Evolutionary conservation across 37 sponge, comb jelly and placozoan genomes (phyloP).

Genomic region (Halisarca cf. caerulea): DNA sequence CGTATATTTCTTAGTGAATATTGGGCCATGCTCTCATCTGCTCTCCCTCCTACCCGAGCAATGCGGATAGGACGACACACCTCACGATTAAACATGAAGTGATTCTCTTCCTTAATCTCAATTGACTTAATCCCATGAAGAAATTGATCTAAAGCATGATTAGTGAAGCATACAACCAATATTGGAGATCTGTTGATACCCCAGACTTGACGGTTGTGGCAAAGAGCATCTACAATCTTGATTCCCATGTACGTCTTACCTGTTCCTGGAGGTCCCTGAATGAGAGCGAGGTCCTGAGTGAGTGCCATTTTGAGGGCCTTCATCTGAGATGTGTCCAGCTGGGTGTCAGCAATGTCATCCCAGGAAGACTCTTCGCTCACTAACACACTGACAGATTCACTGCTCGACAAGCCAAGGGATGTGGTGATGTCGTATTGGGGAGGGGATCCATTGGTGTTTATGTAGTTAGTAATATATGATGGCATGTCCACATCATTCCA

Average conservation of each 20-base stretch:
- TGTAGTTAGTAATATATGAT: slow-evolving; percentile 11
- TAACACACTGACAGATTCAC: slow-evolving; percentile 11
- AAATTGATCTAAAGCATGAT: slow-evolving; percentile 98
- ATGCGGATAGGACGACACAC: not conserved
- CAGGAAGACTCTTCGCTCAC: slow-evolving; percentile 30
- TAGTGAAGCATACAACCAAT: slow-evolving; percentile 88
- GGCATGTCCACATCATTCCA: slow-evolving; percentile 21
- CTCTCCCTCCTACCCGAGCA: slow-evolving; percentile 6
- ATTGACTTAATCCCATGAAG: slow-evolving; percentile 60
- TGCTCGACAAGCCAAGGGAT: not conserved
- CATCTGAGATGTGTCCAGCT: slow-evolving; percentile 75
- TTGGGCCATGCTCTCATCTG: not conserved
- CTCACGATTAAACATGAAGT: slow-evolving; percentile 10
- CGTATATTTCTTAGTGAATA: not conserved
- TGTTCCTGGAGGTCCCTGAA: slow-evolving; percentile 98
- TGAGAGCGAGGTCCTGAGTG: slow-evolving; percentile 82
- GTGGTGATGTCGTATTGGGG: slow-evolving; percentile 1
- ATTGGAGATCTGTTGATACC: slow-evolving; percentile 61
- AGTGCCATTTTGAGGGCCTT: slow-evolving; percentile 72
- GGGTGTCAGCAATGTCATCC: slow-evolving; percentile 27
- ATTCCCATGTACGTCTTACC: slow-evolving; percentile 95
- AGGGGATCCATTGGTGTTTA: not conserved
- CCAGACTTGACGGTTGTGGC: slow-evolving; percentile 58
- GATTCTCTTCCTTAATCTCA: slow-evolving; percentile 1
- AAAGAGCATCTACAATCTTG: slow-evolving; percentile 73